Evolutionary conservation across 2,797 vertebrate genomes (phyloP).

Genomic region (Danio tinwini): DNA sequence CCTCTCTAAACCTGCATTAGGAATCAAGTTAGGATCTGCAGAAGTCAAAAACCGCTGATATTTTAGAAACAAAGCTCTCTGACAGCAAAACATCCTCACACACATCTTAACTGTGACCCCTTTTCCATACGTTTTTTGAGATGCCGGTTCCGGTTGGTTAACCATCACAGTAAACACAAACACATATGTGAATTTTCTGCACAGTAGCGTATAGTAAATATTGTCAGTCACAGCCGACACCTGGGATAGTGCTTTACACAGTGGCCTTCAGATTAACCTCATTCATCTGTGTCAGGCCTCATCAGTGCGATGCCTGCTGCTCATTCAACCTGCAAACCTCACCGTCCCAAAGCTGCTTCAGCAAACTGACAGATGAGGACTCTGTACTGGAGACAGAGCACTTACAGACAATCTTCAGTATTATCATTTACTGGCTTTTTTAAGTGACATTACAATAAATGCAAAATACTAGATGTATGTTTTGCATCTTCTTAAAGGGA

Average conservation of each 20-base stretch:
- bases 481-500: neutral
- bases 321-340: slow-evolving; percentile 58
- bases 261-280: slow-evolving; percentile 60
- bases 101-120: neutral
- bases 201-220: slow-evolving; percentile 19
- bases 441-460: neutral
- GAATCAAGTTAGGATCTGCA: neutral
- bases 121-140: neutral
- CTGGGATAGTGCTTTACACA: slow-evolving; percentile 45
- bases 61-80: slow-evolving; percentile 8
- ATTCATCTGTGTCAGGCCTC: slow-evolving; percentile 60
- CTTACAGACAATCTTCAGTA: slow-evolving; percentile 37
- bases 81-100: neutral
- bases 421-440: slow-evolving; percentile 35
- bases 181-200: slow-evolving; percentile 27
- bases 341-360: slow-evolving; percentile 43
- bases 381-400: slow-evolving; percentile 29
- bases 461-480: neutral
- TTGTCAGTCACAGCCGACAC: slow-evolving; percentile 24
- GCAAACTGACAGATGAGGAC: slow-evolving; percentile 52
- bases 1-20: slow-evolving; percentile 15
- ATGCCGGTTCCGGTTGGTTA: slow-evolving; percentile 6
- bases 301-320: slow-evolving; percentile 60
- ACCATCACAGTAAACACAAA: slow-evolving; percentile 1
- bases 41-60: slow-evolving; percentile 9